Conservation (phyloP, 2,113 vertebrate species). For the Leptobrachium ailaonicum region DNA sequence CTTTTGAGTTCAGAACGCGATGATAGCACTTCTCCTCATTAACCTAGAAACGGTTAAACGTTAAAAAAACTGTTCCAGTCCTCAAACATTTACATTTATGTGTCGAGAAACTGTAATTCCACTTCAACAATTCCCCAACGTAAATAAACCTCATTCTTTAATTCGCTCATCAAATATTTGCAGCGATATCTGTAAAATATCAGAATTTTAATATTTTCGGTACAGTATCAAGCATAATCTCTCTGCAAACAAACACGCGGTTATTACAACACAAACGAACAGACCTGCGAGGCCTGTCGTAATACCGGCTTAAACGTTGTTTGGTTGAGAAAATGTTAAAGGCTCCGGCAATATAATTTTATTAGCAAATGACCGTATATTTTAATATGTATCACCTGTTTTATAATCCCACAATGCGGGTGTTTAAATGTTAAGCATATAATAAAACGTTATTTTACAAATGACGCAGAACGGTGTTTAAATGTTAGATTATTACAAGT, state of each 20-base stretch:
- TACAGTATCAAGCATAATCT: constrained; percentile 8
- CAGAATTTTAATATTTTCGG: no score
- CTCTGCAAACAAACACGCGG: constrained; percentile 10
- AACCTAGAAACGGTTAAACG: no score
- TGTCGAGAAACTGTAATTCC: neutral
- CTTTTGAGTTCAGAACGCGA: no score
- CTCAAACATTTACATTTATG: no score
- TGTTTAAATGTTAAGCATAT: constrained; percentile 43
- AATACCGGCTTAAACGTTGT: neutral
- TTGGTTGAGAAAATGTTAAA: constrained; percentile 34
- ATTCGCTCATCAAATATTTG: neutral
- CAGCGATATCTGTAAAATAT: neutral
- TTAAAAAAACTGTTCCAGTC: no score
- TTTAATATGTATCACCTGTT: constrained; percentile 34
- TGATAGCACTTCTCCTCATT: no score
- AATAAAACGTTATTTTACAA: constrained; percentile 9
- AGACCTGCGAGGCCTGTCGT: neutral
- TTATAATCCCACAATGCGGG: constrained; percentile 5
- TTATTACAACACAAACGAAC: constrained; percentile 24
- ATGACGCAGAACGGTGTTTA: neutral
- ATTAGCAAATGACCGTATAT: constrained; percentile 17
- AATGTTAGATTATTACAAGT: constrained; percentile 17
- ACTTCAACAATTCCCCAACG: neutral
- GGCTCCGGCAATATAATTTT: neutral
- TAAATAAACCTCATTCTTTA: neutral